A percentile compares a stretch with the other conserved stretches of the same genome.
phyloP scores from a whole-genome alignment of 2,888 invertebrate genomes.

The Chaitophorus viminalis region DNA sequence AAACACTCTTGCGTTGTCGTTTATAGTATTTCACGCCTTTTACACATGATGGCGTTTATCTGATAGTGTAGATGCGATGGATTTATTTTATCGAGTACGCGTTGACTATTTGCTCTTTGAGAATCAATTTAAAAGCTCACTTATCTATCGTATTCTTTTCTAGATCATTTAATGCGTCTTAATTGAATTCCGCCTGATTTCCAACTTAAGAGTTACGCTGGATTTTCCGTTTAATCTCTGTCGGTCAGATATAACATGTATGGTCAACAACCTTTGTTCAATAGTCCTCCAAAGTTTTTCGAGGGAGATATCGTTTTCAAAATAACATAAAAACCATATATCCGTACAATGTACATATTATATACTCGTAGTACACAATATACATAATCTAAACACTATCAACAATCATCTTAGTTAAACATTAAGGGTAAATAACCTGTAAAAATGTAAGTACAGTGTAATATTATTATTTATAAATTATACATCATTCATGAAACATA shows the following conservation, averaged over 20 bases:
- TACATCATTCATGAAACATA: too few species aligned
- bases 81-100: background rate
- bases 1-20: background rate
- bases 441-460: too few species aligned
- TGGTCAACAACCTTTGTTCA: conserved; percentile 45
- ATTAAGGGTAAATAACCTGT: too few species aligned
- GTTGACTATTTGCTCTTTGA: background rate
- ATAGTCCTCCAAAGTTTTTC: background rate
- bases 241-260: background rate
- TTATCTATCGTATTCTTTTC: background rate
- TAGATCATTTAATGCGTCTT: conserved; percentile 46
- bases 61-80: background rate
- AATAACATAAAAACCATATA: too few species aligned
- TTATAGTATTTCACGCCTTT: background rate
- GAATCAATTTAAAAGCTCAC: conserved; percentile 51
- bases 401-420: too few species aligned
- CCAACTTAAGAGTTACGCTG: background rate
- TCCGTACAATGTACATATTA: too few species aligned
- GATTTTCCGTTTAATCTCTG: conserved; percentile 47
- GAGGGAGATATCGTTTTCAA: conserved; percentile 14
- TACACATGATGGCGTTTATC: background rate
- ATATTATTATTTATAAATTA: too few species aligned
- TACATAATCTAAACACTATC: too few species aligned
- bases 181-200: conserved; percentile 51
- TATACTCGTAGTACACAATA: too few species aligned